Conservation (phyloP, 2,113 vertebrate species). For the Zosterops hypoxanthus region DNA sequence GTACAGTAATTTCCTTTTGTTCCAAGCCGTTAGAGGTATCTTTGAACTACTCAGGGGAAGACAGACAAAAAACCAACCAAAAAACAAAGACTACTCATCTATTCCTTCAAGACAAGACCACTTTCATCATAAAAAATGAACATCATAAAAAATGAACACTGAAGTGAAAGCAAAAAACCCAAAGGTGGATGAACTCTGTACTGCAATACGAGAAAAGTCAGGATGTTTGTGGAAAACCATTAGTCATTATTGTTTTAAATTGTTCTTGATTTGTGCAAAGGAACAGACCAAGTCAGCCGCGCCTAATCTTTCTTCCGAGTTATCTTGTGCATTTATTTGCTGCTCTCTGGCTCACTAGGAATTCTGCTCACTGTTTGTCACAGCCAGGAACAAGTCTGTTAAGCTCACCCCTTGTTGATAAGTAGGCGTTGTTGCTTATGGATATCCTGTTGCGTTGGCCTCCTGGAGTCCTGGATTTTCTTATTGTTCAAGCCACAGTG, state of each 20-base stretch:
- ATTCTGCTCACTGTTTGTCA: constrained; percentile 71
- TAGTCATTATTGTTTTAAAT: constrained; percentile 69
- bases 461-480: constrained; percentile 73
- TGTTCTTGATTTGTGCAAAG: constrained; percentile 59
- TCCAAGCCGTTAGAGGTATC: constrained; percentile 65
- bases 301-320: constrained; percentile 37
- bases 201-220: constrained; percentile 49
- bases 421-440: constrained; percentile 73
- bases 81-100: constrained; percentile 57
- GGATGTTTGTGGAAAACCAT: constrained; percentile 60
- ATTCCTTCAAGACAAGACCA: constrained; percentile 66
- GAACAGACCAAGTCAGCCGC: background rate
- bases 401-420: constrained; percentile 68
- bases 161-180: constrained; percentile 73
- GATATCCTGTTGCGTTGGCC: constrained; percentile 75
- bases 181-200: constrained; percentile 67
- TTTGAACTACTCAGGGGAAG: constrained; percentile 69
- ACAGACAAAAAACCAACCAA: background rate
- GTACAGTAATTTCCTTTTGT: constrained; percentile 78
- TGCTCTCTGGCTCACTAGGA: constrained; percentile 45
- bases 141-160: constrained; percentile 71
- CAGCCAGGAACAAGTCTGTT: constrained; percentile 64
- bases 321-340: constrained; percentile 49
- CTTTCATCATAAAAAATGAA: constrained; percentile 76
- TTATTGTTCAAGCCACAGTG: constrained; percentile 74